phyloP scores from a whole-genome alignment of 2,888 invertebrate species.

The Chrysodeixis includens region DNA sequence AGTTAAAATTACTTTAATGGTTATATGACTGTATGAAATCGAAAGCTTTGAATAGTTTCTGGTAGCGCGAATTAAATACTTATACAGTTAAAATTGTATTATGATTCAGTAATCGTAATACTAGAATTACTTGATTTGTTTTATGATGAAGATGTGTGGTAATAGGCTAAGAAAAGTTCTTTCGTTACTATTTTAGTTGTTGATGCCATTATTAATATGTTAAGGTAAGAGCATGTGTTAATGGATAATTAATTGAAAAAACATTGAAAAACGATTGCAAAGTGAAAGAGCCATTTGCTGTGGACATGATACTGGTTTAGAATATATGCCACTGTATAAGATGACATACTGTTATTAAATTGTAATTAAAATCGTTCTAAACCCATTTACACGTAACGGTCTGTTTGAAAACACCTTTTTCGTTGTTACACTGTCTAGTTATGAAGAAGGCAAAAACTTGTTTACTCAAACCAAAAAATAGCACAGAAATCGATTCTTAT shows the following conservation, averaged over 20 bases:
- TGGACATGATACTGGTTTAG: conserved; percentile 22
- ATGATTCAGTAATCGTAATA: too few relatives aligned
- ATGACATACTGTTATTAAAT: neutral
- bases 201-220: too few relatives aligned
- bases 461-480: conserved; percentile 59
- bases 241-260: neutral
- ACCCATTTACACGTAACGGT: conserved; percentile 69
- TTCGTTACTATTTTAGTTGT: neutral
- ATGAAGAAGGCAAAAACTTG: conserved; percentile 63
- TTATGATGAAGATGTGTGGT: conserved; percentile 10
- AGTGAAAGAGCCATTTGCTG: too few relatives aligned
- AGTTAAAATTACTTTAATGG: conserved; percentile 46
- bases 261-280: neutral
- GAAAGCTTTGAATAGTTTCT: conserved; percentile 43
- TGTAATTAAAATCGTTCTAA: conserved; percentile 43
- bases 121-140: too few relatives aligned
- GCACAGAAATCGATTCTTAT: conserved; percentile 37
- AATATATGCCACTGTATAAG: neutral
- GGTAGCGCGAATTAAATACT: conserved; percentile 36
- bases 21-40: conserved; percentile 50
- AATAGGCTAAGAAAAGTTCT: too few relatives aligned
- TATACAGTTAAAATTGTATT: neutral
- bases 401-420: conserved; percentile 64
- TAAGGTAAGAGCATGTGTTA: too few relatives aligned
- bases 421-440: conserved; percentile 57